These are phyloP conservation scores for Sinocyclocheilus grahami DNA, from an alignment of 2,113 vertebrate species.

Conservation along the genomic window DNA sequence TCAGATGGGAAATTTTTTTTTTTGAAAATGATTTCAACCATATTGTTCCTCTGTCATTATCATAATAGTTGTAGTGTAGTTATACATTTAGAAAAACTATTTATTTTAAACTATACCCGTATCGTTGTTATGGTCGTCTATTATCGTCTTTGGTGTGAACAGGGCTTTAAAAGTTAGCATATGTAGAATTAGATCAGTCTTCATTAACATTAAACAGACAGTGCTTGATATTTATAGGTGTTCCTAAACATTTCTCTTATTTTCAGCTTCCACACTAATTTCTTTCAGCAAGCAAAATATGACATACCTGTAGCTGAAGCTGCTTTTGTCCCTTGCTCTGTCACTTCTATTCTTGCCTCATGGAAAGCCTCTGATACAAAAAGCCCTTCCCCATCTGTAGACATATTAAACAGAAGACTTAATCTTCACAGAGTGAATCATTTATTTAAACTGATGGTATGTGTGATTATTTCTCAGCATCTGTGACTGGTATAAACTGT, in stretches of 20 bases:
- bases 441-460: neutral
- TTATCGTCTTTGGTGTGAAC: too few relatives aligned
- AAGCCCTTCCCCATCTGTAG: constrained; percentile 78
- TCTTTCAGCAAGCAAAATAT: neutral
- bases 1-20: too few relatives aligned
- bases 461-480: neutral
- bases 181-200: neutral
- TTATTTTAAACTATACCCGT: too few relatives aligned
- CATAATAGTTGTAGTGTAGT: too few relatives aligned
- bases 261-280: neutral
- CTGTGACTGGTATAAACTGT: neutral
- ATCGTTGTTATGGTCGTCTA: too few relatives aligned
- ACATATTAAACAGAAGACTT: neutral
- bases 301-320: constrained; percentile 82
- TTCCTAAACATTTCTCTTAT: neutral
- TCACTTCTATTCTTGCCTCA: constrained; percentile 84
- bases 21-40: too few relatives aligned
- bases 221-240: neutral
- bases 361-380: constrained; percentile 88
- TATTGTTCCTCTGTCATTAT: too few relatives aligned
- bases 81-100: too few relatives aligned
- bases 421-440: neutral
- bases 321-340: constrained; percentile 84
- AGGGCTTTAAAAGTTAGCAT: too few relatives aligned
- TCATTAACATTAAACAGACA: neutral